Evolutionary conservation across 2,888 invertebrate genomes (phyloP).

Genomic region (Invenusta paracnida): DNA sequence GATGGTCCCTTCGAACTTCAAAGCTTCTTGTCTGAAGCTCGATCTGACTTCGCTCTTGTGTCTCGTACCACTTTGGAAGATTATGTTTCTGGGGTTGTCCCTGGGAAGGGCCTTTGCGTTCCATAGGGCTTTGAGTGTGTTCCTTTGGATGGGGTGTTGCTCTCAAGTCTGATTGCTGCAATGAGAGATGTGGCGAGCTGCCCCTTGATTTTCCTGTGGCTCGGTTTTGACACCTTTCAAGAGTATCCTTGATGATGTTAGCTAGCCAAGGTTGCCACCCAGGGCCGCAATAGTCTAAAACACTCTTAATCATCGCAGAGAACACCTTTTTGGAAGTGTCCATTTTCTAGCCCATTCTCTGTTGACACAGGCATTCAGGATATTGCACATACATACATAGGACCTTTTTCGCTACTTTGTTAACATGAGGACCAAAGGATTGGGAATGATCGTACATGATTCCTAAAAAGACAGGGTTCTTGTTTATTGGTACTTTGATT

Average conservation of each 20-base stretch:
- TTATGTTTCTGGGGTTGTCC: too few species aligned
- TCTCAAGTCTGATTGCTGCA: not conserved
- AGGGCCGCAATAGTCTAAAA: not conserved
- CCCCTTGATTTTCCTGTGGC: not conserved
- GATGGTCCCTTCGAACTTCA: not conserved
- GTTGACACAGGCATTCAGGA: not conserved
- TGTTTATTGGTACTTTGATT: not conserved
- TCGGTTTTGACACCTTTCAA: conserved; percentile 1
- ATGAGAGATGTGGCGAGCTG: not conserved
- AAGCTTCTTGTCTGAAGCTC: not conserved
- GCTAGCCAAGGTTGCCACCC: conserved; percentile 13
- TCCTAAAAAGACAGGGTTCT: not conserved
- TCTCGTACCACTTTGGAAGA: too few species aligned
- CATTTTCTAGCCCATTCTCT: not conserved
- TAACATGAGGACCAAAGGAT: not conserved
- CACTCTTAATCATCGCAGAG: not conserved
- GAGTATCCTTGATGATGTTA: not conserved
- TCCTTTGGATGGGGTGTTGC: not conserved
- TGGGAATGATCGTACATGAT: not conserved
- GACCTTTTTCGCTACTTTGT: not conserved
- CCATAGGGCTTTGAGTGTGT: too few species aligned
- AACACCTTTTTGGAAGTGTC: not conserved
- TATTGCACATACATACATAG: not conserved
- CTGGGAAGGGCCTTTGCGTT: too few species aligned
- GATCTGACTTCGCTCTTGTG: too few species aligned